Base-by-base conservation (phyloP, 2,888 invertebrate species). In the Pelosia muscerda region DNA sequence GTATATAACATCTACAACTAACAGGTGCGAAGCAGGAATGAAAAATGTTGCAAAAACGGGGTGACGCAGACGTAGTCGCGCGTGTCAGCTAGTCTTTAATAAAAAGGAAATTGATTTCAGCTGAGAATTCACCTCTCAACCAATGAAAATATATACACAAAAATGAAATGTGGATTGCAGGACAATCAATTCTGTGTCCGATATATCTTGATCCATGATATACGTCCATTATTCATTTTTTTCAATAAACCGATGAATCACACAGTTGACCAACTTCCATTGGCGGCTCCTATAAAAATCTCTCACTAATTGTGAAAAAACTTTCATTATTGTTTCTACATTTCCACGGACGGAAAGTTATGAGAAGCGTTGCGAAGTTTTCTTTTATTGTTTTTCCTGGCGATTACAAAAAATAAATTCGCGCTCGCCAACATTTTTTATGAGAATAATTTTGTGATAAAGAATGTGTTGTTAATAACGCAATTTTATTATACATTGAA, bases 251-350 rank as follows among this genome's bases (percentile, higher is more conserved):
- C 60, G 55, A 11, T 71, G 57, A 62, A 72, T 73, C 65, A 60
- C 69, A 60, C 62, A 62, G 42, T 42, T 57, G 65, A 69, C 78
- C 86, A 82, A 81, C 72, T 79, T 83, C 68, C 65, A 69, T 74
- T 85, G 83, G 86, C 65, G 65, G 54, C 56, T 56, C 6, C 28
- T 72, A 72, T 77, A 83, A 85, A 83, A 86, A 83, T 80, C 71
- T 81, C 75, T 71, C 81, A 81, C 83, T 89, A 89, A 90, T 89
- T 89, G 88, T 81, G 74, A 86, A 84, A 82, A 83, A 84, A 88
- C 86, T 86, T 89, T 86, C 87, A 82, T 89, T 88, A 87, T 88
- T 88, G 86, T 89, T 86, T 81, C 66, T 81, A 77, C 75, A 82
- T 82, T 79, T 81, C 74, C 76, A 80, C 75, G 81, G 66, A 68